phyloP scores from a whole-genome alignment of 2,797 vertebrate genomes.

The Benthosema pterotum region DNA sequence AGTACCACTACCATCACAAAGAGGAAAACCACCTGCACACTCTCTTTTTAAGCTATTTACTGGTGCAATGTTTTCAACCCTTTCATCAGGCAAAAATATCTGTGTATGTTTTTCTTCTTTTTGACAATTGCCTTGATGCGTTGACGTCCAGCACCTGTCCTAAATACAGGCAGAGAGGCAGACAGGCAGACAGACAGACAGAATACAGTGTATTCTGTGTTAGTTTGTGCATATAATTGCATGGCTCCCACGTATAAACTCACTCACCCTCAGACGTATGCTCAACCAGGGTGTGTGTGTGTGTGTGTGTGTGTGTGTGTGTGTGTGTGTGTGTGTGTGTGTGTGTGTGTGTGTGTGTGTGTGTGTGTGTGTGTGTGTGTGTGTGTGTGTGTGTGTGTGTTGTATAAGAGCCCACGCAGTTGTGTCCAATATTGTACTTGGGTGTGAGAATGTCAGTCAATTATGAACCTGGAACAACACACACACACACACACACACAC shows the following conservation, averaged over 20 bases:
- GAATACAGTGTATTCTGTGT: too few relatives aligned
- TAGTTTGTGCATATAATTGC: constrained; percentile 1
- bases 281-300: background rate
- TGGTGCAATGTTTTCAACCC: too few relatives aligned
- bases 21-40: too few relatives aligned
- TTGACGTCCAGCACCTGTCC: too few relatives aligned
- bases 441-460: background rate
- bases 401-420: background rate
- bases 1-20: too few relatives aligned
- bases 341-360: constrained; percentile 4
- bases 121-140: too few relatives aligned
- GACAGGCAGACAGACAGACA: too few relatives aligned
- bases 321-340: constrained; percentile 10
- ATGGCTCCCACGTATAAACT: background rate
- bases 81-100: too few relatives aligned
- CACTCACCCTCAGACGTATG: background rate
- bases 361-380: background rate
- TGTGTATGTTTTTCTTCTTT: too few relatives aligned
- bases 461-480: background rate
- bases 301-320: constrained; percentile 9
- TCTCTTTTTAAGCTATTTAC: too few relatives aligned
- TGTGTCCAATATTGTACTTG: background rate
- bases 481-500: too few relatives aligned
- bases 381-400: background rate
- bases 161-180: too few relatives aligned